Evolutionary conservation across 1,140 invertebrate genomes (phyloP).

Genomic region (Diprion similis): DNA sequence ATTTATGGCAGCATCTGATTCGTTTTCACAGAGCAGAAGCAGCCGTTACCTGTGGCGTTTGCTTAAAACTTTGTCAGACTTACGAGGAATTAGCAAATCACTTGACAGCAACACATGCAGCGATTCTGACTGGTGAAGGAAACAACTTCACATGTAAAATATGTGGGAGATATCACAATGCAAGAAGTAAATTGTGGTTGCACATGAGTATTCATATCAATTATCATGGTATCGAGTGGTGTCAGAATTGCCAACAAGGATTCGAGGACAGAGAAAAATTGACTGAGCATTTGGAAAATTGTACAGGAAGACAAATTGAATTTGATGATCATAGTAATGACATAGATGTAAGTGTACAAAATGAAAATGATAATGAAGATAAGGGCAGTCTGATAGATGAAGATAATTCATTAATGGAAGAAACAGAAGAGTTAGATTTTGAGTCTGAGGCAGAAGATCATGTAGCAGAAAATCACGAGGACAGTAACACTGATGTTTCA

Average conservation of each 20-base stretch:
- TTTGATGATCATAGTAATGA: conserved; percentile 32
- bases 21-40: conserved; percentile 66
- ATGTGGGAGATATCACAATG: conserved; percentile 69
- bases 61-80: conserved; percentile 63
- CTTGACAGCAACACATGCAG: conserved; percentile 61
- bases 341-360: conserved; percentile 30
- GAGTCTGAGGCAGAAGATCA: neutral
- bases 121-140: conserved; percentile 62
- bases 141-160: conserved; percentile 69
- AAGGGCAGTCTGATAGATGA: conserved; percentile 46
- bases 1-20: conserved; percentile 70
- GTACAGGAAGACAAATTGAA: conserved; percentile 36
- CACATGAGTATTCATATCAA: conserved; percentile 69
- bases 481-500: conserved; percentile 26
- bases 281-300: conserved; percentile 45
- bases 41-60: conserved; percentile 68
- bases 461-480: conserved; percentile 24
- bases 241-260: conserved; percentile 49
- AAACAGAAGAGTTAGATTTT: conserved; percentile 6
- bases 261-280: conserved; percentile 51
- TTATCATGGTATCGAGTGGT: conserved; percentile 53
- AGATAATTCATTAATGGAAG: conserved; percentile 36
- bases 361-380: conserved; percentile 38
- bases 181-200: conserved; percentile 64
- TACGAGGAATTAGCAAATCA: conserved; percentile 65